phyloP scores from a whole-genome alignment of 2,113 vertebrate genomes.

The Lycocorax pyrrhopterus region DNA sequence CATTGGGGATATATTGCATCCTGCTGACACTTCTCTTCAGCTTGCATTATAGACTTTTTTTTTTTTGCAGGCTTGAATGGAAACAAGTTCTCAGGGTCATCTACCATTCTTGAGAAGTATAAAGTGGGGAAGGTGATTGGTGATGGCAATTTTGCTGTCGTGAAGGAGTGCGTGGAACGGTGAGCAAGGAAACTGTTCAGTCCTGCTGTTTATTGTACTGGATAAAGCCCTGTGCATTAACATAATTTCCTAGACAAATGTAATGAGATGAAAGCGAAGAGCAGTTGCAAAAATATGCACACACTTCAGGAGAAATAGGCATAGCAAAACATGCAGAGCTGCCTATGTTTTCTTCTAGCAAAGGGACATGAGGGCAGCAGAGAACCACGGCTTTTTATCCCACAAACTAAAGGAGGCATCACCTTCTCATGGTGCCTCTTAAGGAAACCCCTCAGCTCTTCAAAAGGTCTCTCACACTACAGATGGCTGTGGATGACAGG shows the following conservation, averaged over 20 bases:
- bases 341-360: not conserved
- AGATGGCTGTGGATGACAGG: not conserved
- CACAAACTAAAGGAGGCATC: not conserved
- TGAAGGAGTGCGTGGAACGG: slow-evolving; percentile 93
- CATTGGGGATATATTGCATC: not conserved
- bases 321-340: not conserved
- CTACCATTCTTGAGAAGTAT: slow-evolving; percentile 88
- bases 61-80: slow-evolving; percentile 81
- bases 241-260: not conserved
- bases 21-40: not conserved
- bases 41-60: not conserved
- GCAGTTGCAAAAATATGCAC: not conserved
- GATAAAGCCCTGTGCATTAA: not conserved
- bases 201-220: not conserved
- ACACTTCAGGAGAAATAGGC: not conserved
- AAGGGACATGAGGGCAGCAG: not conserved
- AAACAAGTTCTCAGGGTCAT: slow-evolving; percentile 77
- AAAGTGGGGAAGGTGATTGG: slow-evolving; percentile 95
- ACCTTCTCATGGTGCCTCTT: not conserved
- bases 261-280: not conserved
- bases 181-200: slow-evolving; percentile 54
- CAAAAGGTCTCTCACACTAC: not conserved
- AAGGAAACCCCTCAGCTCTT: not conserved
- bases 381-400: not conserved
- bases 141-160: slow-evolving; percentile 96